Conservation (phyloP, 2,888 invertebrate genomes). For the Drosophila hamatofila region DNA sequence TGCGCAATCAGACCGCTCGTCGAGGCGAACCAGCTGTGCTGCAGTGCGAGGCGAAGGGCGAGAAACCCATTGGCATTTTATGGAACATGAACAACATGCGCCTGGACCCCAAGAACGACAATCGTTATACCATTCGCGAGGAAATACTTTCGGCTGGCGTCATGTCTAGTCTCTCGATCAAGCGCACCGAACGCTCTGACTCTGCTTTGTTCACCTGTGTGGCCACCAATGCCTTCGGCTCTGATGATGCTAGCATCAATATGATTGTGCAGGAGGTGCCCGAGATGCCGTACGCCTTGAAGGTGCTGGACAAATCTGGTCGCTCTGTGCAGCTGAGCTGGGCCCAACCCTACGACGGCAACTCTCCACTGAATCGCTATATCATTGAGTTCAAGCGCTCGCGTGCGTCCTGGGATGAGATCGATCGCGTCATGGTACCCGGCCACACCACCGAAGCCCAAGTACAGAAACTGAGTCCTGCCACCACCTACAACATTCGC, state of each 20-base stretch:
- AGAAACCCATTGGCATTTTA: conserved; percentile 96
- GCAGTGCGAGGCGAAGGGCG: conserved; percentile 96
- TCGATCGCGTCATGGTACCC: conserved; percentile 95
- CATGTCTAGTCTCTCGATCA: conserved; percentile 94
- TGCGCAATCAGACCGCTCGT: conserved; percentile 95
- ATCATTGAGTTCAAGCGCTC: conserved; percentile 96
- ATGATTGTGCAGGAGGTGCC: conserved; percentile 94
- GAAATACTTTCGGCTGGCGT: conserved; percentile 95
- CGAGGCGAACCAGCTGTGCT: conserved; percentile 95
- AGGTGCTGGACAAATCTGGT: conserved; percentile 96
- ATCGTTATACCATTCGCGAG: conserved; percentile 93
- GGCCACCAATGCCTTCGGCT: conserved; percentile 96
- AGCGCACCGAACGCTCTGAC: conserved; percentile 94
- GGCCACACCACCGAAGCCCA: conserved; percentile 95
- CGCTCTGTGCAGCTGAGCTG: conserved; percentile 95
- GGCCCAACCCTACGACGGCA: conserved; percentile 96
- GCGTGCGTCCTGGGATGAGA: conserved; percentile 93
- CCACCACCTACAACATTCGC: conserved; percentile 96
- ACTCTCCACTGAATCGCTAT: conserved; percentile 95
- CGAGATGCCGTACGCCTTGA: conserved; percentile 94
- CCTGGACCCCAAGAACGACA: conserved; percentile 94
- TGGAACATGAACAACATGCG: conserved; percentile 98
- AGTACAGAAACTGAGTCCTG: conserved; percentile 94
- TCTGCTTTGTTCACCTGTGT: conserved; percentile 96
- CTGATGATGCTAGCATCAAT: conserved; percentile 97